Base-by-base conservation (phyloP, 2,797 vertebrate genomes). In the Selene dorsalis region DNA sequence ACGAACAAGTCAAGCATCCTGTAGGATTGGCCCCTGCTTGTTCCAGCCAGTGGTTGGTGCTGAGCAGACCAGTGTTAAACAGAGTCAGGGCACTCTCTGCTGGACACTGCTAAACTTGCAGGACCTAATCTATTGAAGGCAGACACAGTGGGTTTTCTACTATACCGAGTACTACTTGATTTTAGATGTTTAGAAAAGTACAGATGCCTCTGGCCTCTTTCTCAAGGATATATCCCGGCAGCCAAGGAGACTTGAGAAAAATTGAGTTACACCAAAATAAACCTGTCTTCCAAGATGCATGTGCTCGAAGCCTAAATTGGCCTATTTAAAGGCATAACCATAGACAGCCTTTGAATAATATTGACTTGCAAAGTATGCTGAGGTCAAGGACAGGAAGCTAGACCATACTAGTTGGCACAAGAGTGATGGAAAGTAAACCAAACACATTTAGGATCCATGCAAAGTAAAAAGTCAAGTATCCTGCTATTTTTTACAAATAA, bases 281-380 rank as follows among this genome's bases (percentile, higher is more conserved):
- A 95, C 95, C 94, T 96, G 95, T 95, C 94, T 94, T 92, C 89
- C 79, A 95, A 95, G 95, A 96, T 95, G 92, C 94, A 96, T 96
- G 94, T 92, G 93, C 91, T 87, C 83, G 68, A 76, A 93, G 92
- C 69, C 93, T 86, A 94, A 95, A 95, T 95, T 95, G 95, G 92
- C 94, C 94, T 94, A 95, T 94, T 93, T 95, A 95, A 95, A 94
- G 90, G 87, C 92, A 94, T 91, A 94, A 94, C 92, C 94, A 95
- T 89, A 91, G 93, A 94, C 92, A 92, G 90, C 69, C 91, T 92
- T 93, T 94, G 92, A 95, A 93, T 94, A 94, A 94, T 94, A 95
- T 94, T 93, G 93, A 94, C 94, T 95, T 92, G 91, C 88, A 93
- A 94, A 94, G 92, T 88, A 90, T 85, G 87, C 77, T 69, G 80